Base-by-base conservation (phyloP, 2,113 vertebrate species). In the Psilopogon haemacephalus region DNA sequence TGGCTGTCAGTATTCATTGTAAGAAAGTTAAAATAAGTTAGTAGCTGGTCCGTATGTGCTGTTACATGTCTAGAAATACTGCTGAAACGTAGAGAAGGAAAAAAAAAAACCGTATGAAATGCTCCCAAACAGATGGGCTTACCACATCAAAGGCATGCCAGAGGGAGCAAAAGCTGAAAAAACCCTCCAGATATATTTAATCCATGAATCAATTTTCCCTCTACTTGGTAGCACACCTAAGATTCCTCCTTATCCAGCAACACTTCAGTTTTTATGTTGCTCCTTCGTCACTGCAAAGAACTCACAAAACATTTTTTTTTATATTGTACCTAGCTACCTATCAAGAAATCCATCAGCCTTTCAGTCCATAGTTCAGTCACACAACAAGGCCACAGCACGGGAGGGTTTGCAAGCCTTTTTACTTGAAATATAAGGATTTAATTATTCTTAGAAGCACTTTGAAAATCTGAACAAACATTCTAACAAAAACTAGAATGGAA, bases 161-260 rank as follows among this genome's bases (percentile, higher is more conserved):
- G 90, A 82, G 95, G 75, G 78, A 91, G 59, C 21, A 79, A 94
- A 70, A 84, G 67, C 46, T 93, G 70, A 85, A 94, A 90, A 67
- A 90, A 42, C 8, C n/a, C n/a, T 56, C 58, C 14, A 81, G 55
- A 58, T 28, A 67, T 2, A 0, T 88, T 89, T 77, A 83, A 79
- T 59, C 60, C 46, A 59, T 38, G 33, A 94, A 83, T 42, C 75
- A 21, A 32, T 85, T 60, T 92, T 90, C 35, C 28, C 32, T 79
- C 38, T 83, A 37, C 42, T 80, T 83, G 71, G 37, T 42, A 96
- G 46, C n/a, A 87, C 21, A 90, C 6, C 32, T 18, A 63, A 74
- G 21, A 44, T 40, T 62, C 19, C 33, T 79, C 67, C 46, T 74
- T 86, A 89, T 55, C 8, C 76, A 95, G 35, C 18, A 68, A 3